Evolutionary conservation across 2,113 vertebrate species (phyloP), one percentile per base, ranked within the genome.

Genomic region (Passer montanus): DNA sequence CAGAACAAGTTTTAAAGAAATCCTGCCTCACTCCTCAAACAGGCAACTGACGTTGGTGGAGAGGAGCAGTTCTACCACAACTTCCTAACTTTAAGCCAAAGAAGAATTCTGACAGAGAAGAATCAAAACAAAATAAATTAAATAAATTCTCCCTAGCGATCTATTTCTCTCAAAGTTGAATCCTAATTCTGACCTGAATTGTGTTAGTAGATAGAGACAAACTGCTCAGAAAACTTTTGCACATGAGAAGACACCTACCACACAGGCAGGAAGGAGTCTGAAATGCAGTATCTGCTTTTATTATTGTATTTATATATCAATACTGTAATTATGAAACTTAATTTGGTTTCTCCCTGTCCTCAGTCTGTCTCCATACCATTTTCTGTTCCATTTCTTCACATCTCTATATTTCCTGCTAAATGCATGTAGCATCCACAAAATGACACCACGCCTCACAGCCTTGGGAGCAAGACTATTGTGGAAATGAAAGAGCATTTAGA

Each of bases 1-100:
- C 60, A 91, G 55, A 13, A 59, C n/a, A 20, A 43, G 28, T 24
- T 78, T 67, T 75, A 68, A 70, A 78, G 14, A 78, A 93, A 87
- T 69, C 18, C 41, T 64, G 23, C 63, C 41, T 82, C 62, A 7
- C 35, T 72, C 18, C 52, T 72, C 33, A 20, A 41, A 39, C 26
- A 68, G 39, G 16, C 10, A 59, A 39, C 6, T 43, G 50, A 41
- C 0, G 0, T 17, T 43, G 24, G 30, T 52, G n/a, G 58, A 0
- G 6, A 81, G 17, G 11, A 88, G 28, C 21, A 73, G 17, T 27
- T 70, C 47, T 37, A 59, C 41, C 31, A 66, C 33, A 33, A 18
- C 41, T 70, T 84, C 49, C 39, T 62, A 37, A 52, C 11, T 60
- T 84, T 82, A 79, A 56, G 66, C 37, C 62, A 75, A 64, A 55